Base-by-base conservation (phyloP, 2,797 vertebrate species). In the Fringilla coelebs region DNA sequence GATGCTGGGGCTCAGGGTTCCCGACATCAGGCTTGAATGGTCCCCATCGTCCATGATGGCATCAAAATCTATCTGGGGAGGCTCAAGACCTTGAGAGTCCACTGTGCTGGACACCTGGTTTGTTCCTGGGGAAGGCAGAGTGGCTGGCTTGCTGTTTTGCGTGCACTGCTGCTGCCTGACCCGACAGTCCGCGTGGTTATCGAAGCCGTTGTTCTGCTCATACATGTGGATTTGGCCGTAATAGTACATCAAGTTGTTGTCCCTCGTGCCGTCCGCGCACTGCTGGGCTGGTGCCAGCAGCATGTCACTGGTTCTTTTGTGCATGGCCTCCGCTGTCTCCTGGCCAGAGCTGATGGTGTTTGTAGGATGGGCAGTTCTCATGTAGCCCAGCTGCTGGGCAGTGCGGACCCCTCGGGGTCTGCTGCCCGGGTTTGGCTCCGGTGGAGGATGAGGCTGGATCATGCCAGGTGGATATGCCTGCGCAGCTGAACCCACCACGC, bases 41-140 rank as follows among this genome's bases (percentile, higher is more conserved):
- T 99, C 99, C 7, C 99, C 99, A 22, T 99, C 99, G 9, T 99
- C 99, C 94, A 99, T 98, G 98, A 99, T 99, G 93, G 99, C 98
- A 75, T 99, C 99, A 36, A 99, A 99, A 98, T 99, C 99, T 58
- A 99, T 99, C 96, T 99, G 99, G 74, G 98, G 97, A 1, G 99
- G 97, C 95, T 99, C 99, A 34, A 98, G 92, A 17, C 97, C 96
- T 72, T 97, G 97, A 7, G 99, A 99, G 97, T 99, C 99, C 89
- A 98, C 99, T 0, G 99, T 99, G 96, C 99, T 99, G 92, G 99
- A 99, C 78, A 99, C 99, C 93, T 99, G 99, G 97, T 99, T 99
- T 24, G 98, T 96, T 34, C 99, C 99, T 0, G 99, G 99, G 6
- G 99, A 99, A 15, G 98, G 98, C 98, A 99, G 98, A 85, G 98